These are phyloP conservation scores for Bombycilla garrulus DNA, from an alignment of 2,113 vertebrate species.

Conservation along the genomic window DNA sequence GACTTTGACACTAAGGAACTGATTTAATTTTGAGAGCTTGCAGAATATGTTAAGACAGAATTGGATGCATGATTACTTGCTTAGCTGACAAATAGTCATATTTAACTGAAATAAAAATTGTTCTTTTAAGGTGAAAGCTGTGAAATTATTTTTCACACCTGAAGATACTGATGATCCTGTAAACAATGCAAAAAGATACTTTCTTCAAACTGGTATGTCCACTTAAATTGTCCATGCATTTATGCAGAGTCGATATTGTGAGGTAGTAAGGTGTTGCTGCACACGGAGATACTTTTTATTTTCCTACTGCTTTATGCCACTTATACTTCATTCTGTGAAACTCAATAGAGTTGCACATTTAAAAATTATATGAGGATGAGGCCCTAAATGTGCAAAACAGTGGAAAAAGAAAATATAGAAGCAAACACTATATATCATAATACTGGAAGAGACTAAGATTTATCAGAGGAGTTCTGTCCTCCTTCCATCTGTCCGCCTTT, in stretches of 20 bases:
- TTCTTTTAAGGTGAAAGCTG: constrained; percentile 79
- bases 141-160: constrained; percentile 90
- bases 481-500: neutral
- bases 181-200: constrained; percentile 88
- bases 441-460: neutral
- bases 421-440: fast-evolving
- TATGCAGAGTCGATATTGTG: neutral
- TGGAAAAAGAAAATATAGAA: neutral
- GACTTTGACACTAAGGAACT: neutral
- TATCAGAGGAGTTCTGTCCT: neutral
- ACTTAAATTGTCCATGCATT: neutral
- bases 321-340: neutral
- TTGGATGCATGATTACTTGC: neutral
- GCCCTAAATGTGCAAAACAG: neutral
- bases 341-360: neutral
- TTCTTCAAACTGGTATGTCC: constrained; percentile 85
- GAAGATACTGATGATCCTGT: constrained; percentile 86
- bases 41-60: neutral
- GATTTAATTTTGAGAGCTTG: neutral
- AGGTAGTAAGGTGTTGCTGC: neutral
- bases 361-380: neutral
- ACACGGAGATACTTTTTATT: neutral
- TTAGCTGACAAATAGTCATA: neutral
- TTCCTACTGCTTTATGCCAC: neutral
- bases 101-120: neutral